A percentile compares a stretch with the other conserved stretches of the same genome.
Conservation (phyloP, 2,113 vertebrate genomes). For the Perccottus glenii region DNA sequence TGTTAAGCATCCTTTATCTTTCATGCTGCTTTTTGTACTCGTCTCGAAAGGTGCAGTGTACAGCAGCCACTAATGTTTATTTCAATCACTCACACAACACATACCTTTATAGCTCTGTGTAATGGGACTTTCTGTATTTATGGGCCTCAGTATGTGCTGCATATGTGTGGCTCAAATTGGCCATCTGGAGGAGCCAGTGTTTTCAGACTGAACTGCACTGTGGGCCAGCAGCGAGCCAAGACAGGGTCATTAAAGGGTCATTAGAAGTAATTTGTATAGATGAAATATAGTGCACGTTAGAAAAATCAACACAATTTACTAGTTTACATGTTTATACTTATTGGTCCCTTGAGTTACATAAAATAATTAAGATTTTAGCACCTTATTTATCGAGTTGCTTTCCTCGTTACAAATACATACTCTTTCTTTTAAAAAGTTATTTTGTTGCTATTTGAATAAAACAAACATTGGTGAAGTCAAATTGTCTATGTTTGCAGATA, state of each 20-base stretch:
- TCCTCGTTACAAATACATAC: neutral
- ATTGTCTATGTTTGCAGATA: too few species aligned
- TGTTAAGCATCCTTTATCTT: too few species aligned
- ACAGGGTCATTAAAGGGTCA: neutral
- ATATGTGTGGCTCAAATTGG: neutral
- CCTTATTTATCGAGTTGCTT: neutral
- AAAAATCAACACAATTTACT: neutral
- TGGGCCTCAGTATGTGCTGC: conserved; percentile 3
- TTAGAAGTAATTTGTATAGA: neutral
- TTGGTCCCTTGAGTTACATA: neutral
- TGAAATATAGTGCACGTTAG: neutral
- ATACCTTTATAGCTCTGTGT: neutral
- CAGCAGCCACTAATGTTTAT: too few species aligned
- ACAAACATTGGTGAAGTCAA: too few species aligned
- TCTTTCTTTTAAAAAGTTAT: too few species aligned
- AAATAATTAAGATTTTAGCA: neutral
- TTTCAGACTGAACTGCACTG: conserved; percentile 19
- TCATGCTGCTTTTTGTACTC: too few species aligned
- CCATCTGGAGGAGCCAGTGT: conserved; percentile 23
- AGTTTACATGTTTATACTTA: neutral
- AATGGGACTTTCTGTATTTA: neutral
- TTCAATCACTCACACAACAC: too few species aligned
- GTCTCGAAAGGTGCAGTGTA: too few species aligned
- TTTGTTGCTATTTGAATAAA: too few species aligned
- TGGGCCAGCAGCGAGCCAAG: neutral